These are phyloP conservation scores for Polyergus mexicanus DNA, from an alignment of 1,140 invertebrate species.

Conservation along the genomic window DNA sequence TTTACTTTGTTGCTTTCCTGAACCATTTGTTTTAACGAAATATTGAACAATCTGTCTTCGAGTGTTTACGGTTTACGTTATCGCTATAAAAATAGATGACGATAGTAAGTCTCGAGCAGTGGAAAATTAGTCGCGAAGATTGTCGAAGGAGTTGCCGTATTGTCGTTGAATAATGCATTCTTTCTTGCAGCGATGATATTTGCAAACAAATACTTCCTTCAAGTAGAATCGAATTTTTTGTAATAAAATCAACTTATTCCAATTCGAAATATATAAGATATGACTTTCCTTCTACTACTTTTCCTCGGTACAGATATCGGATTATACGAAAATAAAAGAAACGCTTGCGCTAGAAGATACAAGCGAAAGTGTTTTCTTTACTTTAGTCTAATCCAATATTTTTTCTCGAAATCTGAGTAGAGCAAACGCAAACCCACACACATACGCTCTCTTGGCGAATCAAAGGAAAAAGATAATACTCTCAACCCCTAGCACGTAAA, in stretches of 20 bases:
- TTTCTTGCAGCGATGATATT: constrained; percentile 36
- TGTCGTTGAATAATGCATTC: constrained; percentile 34
- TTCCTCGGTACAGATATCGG: constrained; percentile 3
- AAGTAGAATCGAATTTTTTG: constrained; percentile 10
- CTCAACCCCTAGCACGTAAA: constrained; percentile 28
- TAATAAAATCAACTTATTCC: constrained; percentile 42
- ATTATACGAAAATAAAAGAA: background rate
- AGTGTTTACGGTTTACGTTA: constrained; percentile 34
- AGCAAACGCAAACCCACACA: background rate
- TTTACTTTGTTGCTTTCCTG: constrained; percentile 22
- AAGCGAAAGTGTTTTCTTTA: constrained; percentile 22
- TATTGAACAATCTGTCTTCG: constrained; percentile 12
- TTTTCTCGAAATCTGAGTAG: constrained; percentile 2
- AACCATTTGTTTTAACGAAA: background rate
- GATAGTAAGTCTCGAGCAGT: constrained; percentile 11
- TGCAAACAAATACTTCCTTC: constrained; percentile 26
- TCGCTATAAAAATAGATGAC: constrained; percentile 27
- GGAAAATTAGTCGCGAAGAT: constrained; percentile 22
- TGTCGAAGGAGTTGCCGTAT: background rate
- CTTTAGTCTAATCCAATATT: constrained; percentile 36
- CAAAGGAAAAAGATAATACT: background rate
- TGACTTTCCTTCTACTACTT: background rate
- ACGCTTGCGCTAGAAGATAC: background rate
- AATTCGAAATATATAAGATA: constrained; percentile 25
- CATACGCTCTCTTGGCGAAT: too few species aligned